Evolutionary conservation across 2,888 invertebrate species (phyloP).

Genomic region (Leucoptera coffeella): DNA sequence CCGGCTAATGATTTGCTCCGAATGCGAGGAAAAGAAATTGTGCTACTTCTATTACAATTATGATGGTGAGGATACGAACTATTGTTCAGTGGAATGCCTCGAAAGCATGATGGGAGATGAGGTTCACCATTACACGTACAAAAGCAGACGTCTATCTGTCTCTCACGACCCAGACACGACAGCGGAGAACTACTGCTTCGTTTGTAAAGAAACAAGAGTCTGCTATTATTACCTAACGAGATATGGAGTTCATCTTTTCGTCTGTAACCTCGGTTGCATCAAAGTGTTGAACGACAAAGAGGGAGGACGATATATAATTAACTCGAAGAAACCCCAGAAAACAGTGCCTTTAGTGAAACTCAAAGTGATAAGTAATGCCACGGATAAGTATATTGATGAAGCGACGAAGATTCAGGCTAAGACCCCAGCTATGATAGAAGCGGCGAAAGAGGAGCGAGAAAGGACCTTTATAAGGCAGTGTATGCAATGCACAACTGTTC

Average conservation of each 20-base stretch:
- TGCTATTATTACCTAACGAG: slow-evolving; percentile 40
- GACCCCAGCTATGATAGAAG: slow-evolving; percentile 51
- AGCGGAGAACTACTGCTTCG: slow-evolving; percentile 25
- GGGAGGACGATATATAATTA: slow-evolving; percentile 26
- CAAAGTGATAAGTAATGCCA: slow-evolving; percentile 46
- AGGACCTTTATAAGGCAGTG: slow-evolving; percentile 53
- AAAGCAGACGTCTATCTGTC: slow-evolving; percentile 43
- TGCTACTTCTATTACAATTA: slow-evolving; percentile 41
- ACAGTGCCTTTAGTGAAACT: slow-evolving; percentile 33
- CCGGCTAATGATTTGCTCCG: slow-evolving; percentile 20
- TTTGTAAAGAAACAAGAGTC: slow-evolving; percentile 37
- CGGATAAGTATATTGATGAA: slow-evolving; percentile 45
- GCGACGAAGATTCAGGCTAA: slow-evolving; percentile 53
- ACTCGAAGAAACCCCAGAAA: slow-evolving; percentile 6
- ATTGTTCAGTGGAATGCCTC: slow-evolving; percentile 49
- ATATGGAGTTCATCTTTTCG: slow-evolving; percentile 37
- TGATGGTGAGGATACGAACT: slow-evolving; percentile 38
- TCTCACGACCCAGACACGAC: slow-evolving; percentile 21
- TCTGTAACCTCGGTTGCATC: slow-evolving; percentile 56
- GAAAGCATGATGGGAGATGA: slow-evolving; percentile 47
- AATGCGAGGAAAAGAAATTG: slow-evolving; percentile 32
- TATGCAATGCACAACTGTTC: slow-evolving; percentile 45
- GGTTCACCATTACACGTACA: slow-evolving; percentile 47
- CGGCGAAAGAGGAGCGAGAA: slow-evolving; percentile 52
- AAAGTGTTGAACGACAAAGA: slow-evolving; percentile 35